Evolutionary conservation across 2,888 invertebrate species (phyloP).

Genomic region (Chorisops tibialis): DNA sequence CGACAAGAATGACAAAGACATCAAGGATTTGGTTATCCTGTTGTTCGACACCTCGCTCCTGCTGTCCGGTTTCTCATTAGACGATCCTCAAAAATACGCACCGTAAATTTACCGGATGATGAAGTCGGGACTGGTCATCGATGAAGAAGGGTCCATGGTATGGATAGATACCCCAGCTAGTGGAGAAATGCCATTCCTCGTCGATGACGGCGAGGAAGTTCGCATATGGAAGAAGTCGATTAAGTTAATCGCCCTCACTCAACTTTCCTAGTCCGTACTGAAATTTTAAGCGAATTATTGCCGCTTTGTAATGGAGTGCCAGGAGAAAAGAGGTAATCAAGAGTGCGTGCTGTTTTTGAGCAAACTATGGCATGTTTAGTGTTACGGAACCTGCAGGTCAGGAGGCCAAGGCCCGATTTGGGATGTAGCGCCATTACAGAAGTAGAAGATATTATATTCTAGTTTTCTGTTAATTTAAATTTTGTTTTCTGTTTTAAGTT

Average conservation of each 20-base stretch:
- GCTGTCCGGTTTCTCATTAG: constrained; percentile 96
- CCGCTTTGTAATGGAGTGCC: constrained; percentile 23
- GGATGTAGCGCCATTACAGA: too few relatives aligned
- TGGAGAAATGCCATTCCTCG: constrained; percentile 78
- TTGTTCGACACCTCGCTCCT: constrained; percentile 94
- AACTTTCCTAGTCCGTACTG: constrained; percentile 9
- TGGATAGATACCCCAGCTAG: constrained; percentile 64
- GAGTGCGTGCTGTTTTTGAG: too few relatives aligned
- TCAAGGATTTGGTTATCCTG: too few relatives aligned
- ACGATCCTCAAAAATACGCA: constrained; percentile 87
- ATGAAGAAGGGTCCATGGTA: constrained; percentile 84
- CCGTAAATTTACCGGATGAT: constrained; percentile 98
- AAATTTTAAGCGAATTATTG: background rate
- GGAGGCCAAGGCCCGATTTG: too few relatives aligned
- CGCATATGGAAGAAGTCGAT: constrained; percentile 99
- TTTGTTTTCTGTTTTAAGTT: too few relatives aligned
- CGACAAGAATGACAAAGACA: constrained; percentile 97
- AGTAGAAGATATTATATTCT: too few relatives aligned
- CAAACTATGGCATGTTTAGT: too few relatives aligned
- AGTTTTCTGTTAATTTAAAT: too few relatives aligned
- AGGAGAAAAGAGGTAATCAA: constrained; percentile 3
- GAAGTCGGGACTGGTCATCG: constrained; percentile 96
- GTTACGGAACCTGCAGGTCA: too few relatives aligned
- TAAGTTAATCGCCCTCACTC: constrained; percentile 59
- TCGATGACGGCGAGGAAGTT: constrained; percentile 91